Evolutionary conservation across 2,797 vertebrate species (phyloP).

Genomic region (Poecilia picta): DNA sequence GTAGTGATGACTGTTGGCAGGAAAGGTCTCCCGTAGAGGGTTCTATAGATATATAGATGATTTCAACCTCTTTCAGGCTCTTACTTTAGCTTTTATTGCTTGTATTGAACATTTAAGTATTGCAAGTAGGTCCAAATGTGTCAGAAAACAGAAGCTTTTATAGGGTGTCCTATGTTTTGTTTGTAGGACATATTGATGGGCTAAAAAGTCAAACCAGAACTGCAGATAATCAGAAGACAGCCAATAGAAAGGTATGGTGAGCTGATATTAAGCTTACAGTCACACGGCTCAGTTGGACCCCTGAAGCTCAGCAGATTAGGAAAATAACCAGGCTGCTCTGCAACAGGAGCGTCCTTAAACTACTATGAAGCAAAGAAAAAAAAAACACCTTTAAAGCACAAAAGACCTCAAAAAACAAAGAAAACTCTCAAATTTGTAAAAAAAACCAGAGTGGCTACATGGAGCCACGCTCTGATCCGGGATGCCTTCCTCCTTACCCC

Average conservation of each 20-base stretch:
- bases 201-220: not conserved
- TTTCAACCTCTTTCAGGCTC: not conserved
- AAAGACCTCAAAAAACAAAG: not conserved
- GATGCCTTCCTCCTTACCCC: slow-evolving; percentile 67
- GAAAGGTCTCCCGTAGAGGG: no score
- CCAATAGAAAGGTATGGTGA: not conserved
- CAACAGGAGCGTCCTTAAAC: slow-evolving; percentile 26
- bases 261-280: slow-evolving; percentile 35
- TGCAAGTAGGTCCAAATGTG: not conserved
- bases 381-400: not conserved
- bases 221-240: not conserved
- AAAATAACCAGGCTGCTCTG: slow-evolving; percentile 53
- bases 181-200: not conserved
- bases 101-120: no score
- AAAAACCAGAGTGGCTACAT: slow-evolving; percentile 21
- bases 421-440: not conserved
- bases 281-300: slow-evolving; percentile 53
- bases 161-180: not conserved
- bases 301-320: slow-evolving; percentile 64
- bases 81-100: not conserved
- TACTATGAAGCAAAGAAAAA: slow-evolving; percentile 31
- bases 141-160: not conserved
- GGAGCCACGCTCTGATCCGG: slow-evolving; percentile 54
- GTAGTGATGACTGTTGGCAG: no score
- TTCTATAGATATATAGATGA: not conserved